A percentile compares a stretch with the other conserved stretches of the same genome.
Evolutionary conservation across 2,113 vertebrate genomes (phyloP).

Genomic region (Lates calcarifer): DNA sequence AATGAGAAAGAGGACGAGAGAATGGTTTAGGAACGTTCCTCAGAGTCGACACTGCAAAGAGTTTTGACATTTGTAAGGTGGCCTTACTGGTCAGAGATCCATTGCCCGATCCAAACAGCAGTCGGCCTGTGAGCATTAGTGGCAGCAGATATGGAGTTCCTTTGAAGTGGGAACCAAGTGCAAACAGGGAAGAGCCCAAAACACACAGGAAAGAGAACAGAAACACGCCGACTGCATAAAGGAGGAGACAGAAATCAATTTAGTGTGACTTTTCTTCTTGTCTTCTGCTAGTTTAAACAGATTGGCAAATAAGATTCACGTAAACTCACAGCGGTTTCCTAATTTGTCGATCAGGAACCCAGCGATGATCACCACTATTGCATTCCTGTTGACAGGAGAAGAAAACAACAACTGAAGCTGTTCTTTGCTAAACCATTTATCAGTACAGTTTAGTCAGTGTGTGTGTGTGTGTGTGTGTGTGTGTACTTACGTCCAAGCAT

Average conservation of each 20-base stretch:
- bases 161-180: conserved; percentile 89
- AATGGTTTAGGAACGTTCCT: not conserved
- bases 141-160: conserved; percentile 86
- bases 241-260: not conserved
- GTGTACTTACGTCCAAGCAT: conserved; percentile 85
- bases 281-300: not conserved
- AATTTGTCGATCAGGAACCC: conserved; percentile 89
- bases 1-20: not conserved
- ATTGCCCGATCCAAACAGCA: conserved; percentile 88
- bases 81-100: conserved; percentile 87
- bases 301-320: not conserved
- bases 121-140: conserved; percentile 86
- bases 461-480: not conserved
- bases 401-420: not conserved
- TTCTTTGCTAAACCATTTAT: not conserved
- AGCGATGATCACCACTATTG: conserved; percentile 86
- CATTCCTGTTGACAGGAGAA: conserved; percentile 80
- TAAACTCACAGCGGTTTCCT: conserved; percentile 86
- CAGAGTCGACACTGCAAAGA: fast-evolving
- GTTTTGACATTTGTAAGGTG: not conserved
- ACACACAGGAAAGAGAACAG: conserved; percentile 88
- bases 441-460: not conserved
- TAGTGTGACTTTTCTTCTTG: not conserved
- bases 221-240: conserved; percentile 84
- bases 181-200: conserved; percentile 87